These are phyloP conservation scores for Artemia sinica DNA, from an alignment of 2,888 invertebrate genomes.

Conservation along the genomic window DNA sequence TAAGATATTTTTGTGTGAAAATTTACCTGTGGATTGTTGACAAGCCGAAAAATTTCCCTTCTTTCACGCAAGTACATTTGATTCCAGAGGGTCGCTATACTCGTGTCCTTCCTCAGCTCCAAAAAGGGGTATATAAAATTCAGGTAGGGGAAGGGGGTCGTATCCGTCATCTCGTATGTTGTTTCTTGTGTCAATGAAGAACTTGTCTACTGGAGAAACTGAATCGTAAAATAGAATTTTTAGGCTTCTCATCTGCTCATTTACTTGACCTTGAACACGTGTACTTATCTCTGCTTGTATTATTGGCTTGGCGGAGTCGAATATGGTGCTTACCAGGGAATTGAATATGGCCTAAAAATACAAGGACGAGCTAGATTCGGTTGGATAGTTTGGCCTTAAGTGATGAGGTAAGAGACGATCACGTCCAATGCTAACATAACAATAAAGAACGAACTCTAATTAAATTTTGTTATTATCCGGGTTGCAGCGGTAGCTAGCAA, in stretches of 20 bases:
- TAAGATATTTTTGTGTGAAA: too few relatives aligned
- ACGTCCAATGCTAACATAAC: too few relatives aligned
- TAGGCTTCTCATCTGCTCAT: conserved; percentile 49
- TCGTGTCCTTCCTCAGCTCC: conserved; percentile 23
- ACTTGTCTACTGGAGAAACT: conserved; percentile 66
- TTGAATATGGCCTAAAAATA: conserved; percentile 53
- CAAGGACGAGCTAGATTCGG: not conserved
- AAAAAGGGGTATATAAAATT: conserved; percentile 19
- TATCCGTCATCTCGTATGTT: conserved; percentile 46
- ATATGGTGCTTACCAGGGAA: conserved; percentile 58
- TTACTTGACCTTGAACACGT: conserved; percentile 52
- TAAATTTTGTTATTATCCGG: too few relatives aligned
- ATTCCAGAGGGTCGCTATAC: conserved; percentile 19
- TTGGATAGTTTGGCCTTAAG: too few relatives aligned
- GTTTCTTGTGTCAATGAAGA: conserved; percentile 53
- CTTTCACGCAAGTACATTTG: conserved; percentile 40
- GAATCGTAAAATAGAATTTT: conserved; percentile 64
- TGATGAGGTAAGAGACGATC: too few relatives aligned
- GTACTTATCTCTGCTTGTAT: conserved; percentile 52
- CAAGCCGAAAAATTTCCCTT: conserved; percentile 60
- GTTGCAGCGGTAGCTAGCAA: too few relatives aligned
- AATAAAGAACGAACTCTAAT: too few relatives aligned
- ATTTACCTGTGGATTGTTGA: conserved; percentile 49
- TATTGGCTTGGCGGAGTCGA: conserved; percentile 70
- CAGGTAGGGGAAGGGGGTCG: conserved; percentile 54